phyloP scores from a whole-genome alignment of 2,797 vertebrate species.

The Pseudopleuronectes americanus region DNA sequence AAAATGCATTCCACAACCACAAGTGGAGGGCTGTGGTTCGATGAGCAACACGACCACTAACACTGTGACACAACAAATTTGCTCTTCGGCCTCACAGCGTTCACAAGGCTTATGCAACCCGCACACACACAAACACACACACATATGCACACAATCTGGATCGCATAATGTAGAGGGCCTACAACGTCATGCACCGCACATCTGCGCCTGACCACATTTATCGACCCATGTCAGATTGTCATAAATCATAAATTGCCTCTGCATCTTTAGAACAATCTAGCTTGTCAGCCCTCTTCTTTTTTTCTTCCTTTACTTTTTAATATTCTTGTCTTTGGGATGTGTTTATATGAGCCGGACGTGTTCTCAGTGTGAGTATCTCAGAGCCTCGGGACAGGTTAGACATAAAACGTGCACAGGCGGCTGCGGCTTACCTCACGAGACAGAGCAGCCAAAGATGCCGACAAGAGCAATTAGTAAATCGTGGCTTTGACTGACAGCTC shows the following conservation, averaged over 20 bases:
- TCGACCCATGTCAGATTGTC: conserved; percentile 40
- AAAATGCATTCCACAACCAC: conserved; percentile 65
- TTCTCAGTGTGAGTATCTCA: neutral
- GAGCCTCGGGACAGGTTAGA: conserved; percentile 8
- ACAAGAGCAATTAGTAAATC: conserved; percentile 5
- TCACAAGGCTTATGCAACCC: conserved; percentile 60
- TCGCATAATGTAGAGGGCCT: conserved; percentile 18
- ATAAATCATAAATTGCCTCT: conserved; percentile 46
- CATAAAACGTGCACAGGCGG: conserved; percentile 21
- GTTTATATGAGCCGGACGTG: conserved; percentile 18
- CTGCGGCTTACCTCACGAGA: conserved; percentile 13
- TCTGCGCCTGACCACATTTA: conserved; percentile 38
- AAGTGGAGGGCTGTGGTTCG: conserved; percentile 64
- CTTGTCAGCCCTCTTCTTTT: conserved; percentile 18
- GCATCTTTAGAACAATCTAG: neutral
- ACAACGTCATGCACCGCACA: conserved; percentile 10
- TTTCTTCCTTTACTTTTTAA: neutral
- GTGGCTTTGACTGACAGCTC: conserved; percentile 9
- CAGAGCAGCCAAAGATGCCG: neutral
- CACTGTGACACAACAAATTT: conserved; percentile 68
- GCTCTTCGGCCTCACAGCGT: conserved; percentile 35
- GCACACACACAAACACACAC: conserved; percentile 5
- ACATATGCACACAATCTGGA: conserved; percentile 25
- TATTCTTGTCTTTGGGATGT: neutral
- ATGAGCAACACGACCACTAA: conserved; percentile 66